Percentiles rank a stretch among this genome's conserved stretches.
These are phyloP conservation scores for Therioaphis trifolii DNA, from an alignment of 2,888 invertebrate species.

Conservation along the genomic window DNA sequence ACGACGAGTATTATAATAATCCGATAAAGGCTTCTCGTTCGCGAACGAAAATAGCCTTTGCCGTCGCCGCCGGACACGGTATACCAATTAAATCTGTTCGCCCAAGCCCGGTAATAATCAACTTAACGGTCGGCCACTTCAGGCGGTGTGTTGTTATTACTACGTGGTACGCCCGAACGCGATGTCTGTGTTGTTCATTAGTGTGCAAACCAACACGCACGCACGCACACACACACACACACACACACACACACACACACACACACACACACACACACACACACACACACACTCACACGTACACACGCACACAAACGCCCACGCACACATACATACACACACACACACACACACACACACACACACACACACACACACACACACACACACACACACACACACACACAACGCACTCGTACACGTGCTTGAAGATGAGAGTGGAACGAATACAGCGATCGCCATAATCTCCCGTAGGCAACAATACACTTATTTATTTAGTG, in stretches of 20 bases:
- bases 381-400: background rate
- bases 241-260: too few relatives aligned
- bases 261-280: too few relatives aligned
- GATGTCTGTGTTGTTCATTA: slow-evolving; percentile 35
- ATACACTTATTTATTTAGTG: slow-evolving; percentile 28
- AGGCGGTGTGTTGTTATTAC: slow-evolving; percentile 26
- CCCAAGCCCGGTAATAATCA: slow-evolving; percentile 45
- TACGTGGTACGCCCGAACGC: background rate
- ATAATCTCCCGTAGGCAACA: slow-evolving; percentile 1
- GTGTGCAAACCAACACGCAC: background rate
- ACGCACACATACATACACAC: too few relatives aligned
- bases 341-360: background rate
- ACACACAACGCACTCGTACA: too few relatives aligned
- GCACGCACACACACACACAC: background rate
- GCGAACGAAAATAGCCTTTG: slow-evolving; percentile 29
- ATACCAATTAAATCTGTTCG: slow-evolving; percentile 56
- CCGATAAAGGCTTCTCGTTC: slow-evolving; percentile 45
- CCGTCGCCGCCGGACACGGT: slow-evolving; percentile 35
- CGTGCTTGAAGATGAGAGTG: background rate
- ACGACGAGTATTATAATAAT: slow-evolving; percentile 47
- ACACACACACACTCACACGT: background rate
- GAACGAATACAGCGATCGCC: slow-evolving; percentile 8
- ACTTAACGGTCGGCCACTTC: slow-evolving; percentile 52
- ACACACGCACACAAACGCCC: too few relatives aligned
- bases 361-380: background rate